phyloP scores from a whole-genome alignment of 2,113 vertebrate genomes.

The Rhabdomys dilectus region DNA sequence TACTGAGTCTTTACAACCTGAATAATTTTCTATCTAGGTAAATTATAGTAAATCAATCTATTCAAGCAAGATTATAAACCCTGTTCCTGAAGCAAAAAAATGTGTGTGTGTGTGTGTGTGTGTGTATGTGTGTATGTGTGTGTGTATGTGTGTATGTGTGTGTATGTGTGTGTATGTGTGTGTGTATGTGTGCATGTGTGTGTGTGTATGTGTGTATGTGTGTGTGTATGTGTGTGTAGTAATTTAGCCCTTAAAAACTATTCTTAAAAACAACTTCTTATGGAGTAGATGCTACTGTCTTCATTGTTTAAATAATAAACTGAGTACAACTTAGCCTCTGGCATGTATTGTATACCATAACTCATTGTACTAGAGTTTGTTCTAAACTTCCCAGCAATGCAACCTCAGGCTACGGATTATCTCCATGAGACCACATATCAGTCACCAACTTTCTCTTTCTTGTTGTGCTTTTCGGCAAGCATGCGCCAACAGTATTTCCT shows the following conservation, averaged over 20 bases:
- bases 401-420: not conserved
- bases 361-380: not conserved
- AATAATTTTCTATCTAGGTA: conserved; percentile 17
- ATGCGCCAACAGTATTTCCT: not conserved
- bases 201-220: not conserved
- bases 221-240: not conserved
- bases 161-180: not conserved
- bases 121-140: not conserved
- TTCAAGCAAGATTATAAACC: conserved; percentile 9
- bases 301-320: not conserved
- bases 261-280: conserved; percentile 6
- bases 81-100: not conserved
- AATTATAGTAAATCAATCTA: conserved; percentile 22
- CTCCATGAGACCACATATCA: not conserved
- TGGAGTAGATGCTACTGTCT: not conserved
- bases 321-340: not conserved
- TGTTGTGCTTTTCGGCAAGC: not conserved
- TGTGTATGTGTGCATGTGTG: not conserved
- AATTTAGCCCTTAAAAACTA: not conserved
- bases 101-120: not conserved
- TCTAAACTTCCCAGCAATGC: not conserved
- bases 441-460: not conserved
- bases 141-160: not conserved
- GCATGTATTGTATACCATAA: not conserved
- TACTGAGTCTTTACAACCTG: conserved; percentile 1